Evolutionary conservation across 1,140 invertebrate species (phyloP), one percentile per base, ranked within the genome.

Genomic region (Drosophila bocqueti): DNA sequence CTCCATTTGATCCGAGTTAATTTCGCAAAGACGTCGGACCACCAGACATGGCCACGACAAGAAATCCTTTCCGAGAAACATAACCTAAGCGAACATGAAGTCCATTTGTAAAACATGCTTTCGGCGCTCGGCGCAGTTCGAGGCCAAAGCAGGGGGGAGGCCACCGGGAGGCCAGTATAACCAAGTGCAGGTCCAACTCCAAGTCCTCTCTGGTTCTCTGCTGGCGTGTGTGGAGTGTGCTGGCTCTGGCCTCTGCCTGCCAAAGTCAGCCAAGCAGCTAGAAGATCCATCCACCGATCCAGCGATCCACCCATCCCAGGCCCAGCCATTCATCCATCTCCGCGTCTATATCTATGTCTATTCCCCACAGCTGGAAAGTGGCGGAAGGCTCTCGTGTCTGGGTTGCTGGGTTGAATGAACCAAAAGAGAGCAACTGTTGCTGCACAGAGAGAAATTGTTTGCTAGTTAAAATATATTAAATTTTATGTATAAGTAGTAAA

Each of bases 21-120:
- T 85, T 76, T 82, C 76, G 74, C 79, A 66, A 63, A 47, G 76
- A 72, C 75, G 49, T 59, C 52, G 54, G 58, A 42, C 45, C 16
- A 66, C 82, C 80, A 80, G 84, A 89, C 83, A 83, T 90, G 84
- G 84, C 84, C 85, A 89, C 76, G 84, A 90, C 84, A 89, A 89
- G 84, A 67, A 89, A 89, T 89, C 84, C 84, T 89, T 89, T 89
- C 84, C 84, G 63, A 89, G 84, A 89, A 89, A 89, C 84, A 89
- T 89, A 89, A 40, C 36, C 54, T 42, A 40, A 57, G 15, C 54
- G 79, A 76, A 89, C 84, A 90, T 89, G 81, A 89, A 89, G 79
- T 79, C 78, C 84, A 89, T 89, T 89, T 89, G 84, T 89, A 84
- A 84, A 89, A 90, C 84, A 89, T 81, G 83, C 81, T 83, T 77